Evolutionary conservation across 1,140 invertebrate genomes (phyloP).

Genomic region (Brachystomella parvula): DNA sequence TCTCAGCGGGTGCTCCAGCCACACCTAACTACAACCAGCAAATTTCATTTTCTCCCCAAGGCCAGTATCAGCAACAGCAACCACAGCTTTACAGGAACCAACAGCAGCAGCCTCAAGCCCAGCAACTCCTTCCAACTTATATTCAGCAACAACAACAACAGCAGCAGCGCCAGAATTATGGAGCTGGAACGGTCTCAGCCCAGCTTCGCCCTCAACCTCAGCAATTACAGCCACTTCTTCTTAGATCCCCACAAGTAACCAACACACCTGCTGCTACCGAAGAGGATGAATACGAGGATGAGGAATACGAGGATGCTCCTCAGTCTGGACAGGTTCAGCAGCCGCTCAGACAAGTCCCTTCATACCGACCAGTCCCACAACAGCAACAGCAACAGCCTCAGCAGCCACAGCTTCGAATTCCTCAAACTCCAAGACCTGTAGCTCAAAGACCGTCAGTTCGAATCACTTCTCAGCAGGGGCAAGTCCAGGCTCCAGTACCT

Average conservation of each 20-base stretch:
- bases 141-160: not conserved
- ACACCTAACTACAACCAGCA: constrained; percentile 28
- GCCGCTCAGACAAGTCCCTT: too few relatives aligned
- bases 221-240: not conserved
- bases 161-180: not conserved
- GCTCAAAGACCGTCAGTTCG: constrained; percentile 12
- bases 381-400: not conserved
- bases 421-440: not conserved
- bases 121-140: constrained; percentile 1
- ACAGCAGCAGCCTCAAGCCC: not conserved
- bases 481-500: not conserved
- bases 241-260: not conserved
- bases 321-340: not conserved
- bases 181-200: not conserved
- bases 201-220: not conserved
- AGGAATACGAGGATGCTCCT: constrained; percentile 26
- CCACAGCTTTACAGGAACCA: not conserved
- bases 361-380: not conserved
- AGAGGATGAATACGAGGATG: constrained; percentile 27
- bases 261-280: not conserved
- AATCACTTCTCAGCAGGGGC: constrained; percentile 11
- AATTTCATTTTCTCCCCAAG: constrained; percentile 12
- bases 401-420: not conserved
- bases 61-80: constrained; percentile 9
- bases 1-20: not conserved